These are phyloP conservation scores for Caenorhabditis latens DNA, from an alignment of 1,140 invertebrate species.

Conservation along the genomic window DNA sequence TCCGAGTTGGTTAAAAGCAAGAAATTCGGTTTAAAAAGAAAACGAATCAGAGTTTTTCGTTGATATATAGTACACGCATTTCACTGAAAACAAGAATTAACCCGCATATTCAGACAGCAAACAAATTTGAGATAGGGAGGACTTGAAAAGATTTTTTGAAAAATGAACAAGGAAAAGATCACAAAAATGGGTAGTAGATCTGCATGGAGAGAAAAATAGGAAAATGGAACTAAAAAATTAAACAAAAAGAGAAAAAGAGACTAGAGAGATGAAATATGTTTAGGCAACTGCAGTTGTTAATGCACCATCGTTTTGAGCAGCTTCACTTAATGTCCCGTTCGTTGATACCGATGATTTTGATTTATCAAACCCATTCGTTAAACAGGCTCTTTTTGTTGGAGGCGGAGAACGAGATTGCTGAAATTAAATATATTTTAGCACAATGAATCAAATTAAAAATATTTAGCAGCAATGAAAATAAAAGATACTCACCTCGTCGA, in stretches of 20 bases:
- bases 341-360: constrained; percentile 47
- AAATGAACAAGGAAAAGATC: background rate
- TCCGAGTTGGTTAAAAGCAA: background rate
- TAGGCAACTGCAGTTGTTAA: constrained; percentile 25
- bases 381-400: background rate
- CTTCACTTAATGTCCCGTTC: constrained; percentile 26
- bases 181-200: constrained; percentile 26
- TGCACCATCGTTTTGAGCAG: constrained; percentile 41
- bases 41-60: background rate
- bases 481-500: constrained; percentile 7
- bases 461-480: background rate
- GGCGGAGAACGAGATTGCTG: constrained; percentile 45
- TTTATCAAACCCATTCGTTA: constrained; percentile 38
- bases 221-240: background rate
- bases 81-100: constrained; percentile 51
- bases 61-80: constrained; percentile 50
- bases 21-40: background rate
- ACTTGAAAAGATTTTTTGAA: background rate
- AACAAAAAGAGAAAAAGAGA: background rate
- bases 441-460: background rate
- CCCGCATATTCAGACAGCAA: constrained; percentile 49
- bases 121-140: constrained; percentile 22
- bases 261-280: background rate
- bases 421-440: background rate
- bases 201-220: background rate